Percentiles rank a stretch among this genome's conserved stretches.
phyloP scores from a whole-genome alignment of 2,113 vertebrate genomes.

The Scolopax mira region DNA sequence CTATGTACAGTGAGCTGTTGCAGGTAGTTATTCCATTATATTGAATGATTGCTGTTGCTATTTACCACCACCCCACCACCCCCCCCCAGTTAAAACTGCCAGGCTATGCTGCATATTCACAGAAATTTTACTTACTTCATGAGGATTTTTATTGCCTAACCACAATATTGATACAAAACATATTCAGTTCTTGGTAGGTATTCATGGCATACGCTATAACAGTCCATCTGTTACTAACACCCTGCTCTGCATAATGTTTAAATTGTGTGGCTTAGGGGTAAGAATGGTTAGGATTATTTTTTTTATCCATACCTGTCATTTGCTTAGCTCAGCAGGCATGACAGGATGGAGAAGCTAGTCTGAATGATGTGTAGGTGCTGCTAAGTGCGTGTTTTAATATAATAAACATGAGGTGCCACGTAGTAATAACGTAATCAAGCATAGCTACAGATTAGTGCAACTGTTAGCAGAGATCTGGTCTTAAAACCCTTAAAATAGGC shows the following conservation, averaged over 20 bases:
- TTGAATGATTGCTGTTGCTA: background rate
- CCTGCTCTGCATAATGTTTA: background rate
- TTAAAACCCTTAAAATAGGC: background rate
- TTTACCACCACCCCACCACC: background rate
- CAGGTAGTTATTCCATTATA: background rate
- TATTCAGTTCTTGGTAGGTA: background rate
- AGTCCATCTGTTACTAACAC: background rate
- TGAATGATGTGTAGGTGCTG: background rate
- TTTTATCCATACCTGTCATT: background rate
- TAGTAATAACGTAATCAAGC: background rate
- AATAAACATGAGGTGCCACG: background rate
- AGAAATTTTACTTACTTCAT: background rate
- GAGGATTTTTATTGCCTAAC: background rate
- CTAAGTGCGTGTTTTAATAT: background rate
- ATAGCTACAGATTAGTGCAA: background rate
- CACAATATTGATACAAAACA: constrained; percentile 8
- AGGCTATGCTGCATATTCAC: background rate
- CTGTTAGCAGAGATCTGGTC: background rate
- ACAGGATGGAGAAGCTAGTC: background rate
- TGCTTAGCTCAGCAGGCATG: background rate
- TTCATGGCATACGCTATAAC: background rate
- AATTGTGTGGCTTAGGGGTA: background rate
- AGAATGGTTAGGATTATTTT: background rate
- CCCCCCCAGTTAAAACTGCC: background rate
- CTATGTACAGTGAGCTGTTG: background rate